These are phyloP conservation scores for Onchidella celtica DNA, from an alignment of 2,888 invertebrate genomes.

Conservation along the genomic window DNA sequence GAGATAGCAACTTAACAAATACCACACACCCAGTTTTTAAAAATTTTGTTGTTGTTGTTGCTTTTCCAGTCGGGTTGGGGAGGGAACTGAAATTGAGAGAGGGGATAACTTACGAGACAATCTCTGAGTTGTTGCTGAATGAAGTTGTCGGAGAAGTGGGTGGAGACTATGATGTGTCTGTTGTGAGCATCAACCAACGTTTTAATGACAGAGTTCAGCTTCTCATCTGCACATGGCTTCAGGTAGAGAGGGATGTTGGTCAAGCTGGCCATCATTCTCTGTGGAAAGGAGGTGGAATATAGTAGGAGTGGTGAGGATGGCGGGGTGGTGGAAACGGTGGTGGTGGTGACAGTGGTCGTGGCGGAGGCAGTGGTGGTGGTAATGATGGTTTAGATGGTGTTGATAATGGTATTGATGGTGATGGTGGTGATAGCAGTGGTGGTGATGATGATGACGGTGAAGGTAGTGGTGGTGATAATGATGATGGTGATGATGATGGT, in stretches of 20 bases:
- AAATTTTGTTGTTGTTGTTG: no score
- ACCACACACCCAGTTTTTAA: no score
- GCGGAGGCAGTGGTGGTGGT: neutral
- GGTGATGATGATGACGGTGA: neutral
- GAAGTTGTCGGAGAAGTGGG: neutral
- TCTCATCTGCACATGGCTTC: neutral
- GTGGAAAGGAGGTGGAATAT: neutral
- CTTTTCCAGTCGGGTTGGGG: no score
- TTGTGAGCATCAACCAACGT: neutral
- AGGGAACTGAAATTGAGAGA: no score
- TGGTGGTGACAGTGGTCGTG: neutral
- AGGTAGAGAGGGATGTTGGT: neutral
- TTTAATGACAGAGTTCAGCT: neutral
- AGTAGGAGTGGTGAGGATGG: neutral
- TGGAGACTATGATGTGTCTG: neutral
- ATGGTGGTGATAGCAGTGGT: neutral
- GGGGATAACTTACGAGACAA: no score
- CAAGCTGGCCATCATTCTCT: neutral
- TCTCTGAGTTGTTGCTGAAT: no score
- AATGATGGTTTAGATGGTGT: neutral
- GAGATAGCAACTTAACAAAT: no score
- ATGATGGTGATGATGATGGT: neutral
- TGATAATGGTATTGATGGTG: neutral
- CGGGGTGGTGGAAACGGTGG: neutral
- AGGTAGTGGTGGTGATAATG: neutral